Evolutionary conservation across 2,113 vertebrate genomes (phyloP), one percentile per base, ranked within the genome.

Genomic region (Stercorarius parasiticus): DNA sequence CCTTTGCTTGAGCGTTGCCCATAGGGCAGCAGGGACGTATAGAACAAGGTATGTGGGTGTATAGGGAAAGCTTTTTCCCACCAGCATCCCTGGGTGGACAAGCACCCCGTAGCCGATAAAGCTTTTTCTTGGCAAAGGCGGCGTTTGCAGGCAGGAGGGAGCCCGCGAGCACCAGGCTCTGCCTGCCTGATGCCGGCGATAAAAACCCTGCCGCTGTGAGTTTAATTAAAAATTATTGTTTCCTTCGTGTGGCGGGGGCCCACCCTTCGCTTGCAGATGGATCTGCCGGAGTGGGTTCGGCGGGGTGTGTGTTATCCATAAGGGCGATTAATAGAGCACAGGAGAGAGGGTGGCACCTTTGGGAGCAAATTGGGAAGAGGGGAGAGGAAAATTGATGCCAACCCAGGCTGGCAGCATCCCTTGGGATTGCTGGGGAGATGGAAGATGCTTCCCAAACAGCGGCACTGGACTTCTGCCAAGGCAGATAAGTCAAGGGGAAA

Each of bases 151-250:
- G 52, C 65, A 45, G 90, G 30, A 93, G 70, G 73, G 78, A 78
- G 64, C 73, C 73, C 9, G 2, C 0, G 0, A 53, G 84, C 11
- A 4, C 74, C 86, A 45, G 36, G 52, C 82, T 76, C 58, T 95
- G 89, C 87, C 64, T 26, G 93, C 78, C 92, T 94, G 52, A 86
- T 92, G 65, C 45, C 2, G 2, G 56, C 2, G 43, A 95, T 91
- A 85, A 82, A 95, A 89, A 7, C 32, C 50, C 50, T 1, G 1
- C 43, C 15, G 56, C 19, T 5, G 40, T 3, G 80, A 88, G 76
- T 93, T 85, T 95, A 96, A 97, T 98, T 95, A 96, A 95, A 88
- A 91, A 38, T 27, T 1, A 36, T 81, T 21, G 15, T 91, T 82
- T 62, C 40, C 15, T 56, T 66, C 16, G 38, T 29, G 13, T 11